A percentile compares a stretch with the other conserved stretches of the same genome.
phyloP scores from a whole-genome alignment of 2,888 invertebrate genomes.

The Orthosia cruda region DNA sequence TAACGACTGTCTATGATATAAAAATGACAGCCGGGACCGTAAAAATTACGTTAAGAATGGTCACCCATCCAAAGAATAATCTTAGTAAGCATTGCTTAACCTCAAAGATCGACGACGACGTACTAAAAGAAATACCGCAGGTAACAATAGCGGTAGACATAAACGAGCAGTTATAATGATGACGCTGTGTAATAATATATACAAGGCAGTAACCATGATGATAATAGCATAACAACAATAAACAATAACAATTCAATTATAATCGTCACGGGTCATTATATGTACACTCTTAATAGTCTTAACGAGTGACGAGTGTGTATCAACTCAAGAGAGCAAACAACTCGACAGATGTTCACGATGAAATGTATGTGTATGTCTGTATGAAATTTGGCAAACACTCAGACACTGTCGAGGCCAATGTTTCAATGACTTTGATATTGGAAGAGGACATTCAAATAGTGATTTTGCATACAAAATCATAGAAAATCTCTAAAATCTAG shows the following conservation, averaged over 20 bases:
- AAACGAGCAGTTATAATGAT: too few relatives aligned
- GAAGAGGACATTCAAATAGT: conserved; percentile 8
- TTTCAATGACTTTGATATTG: conserved; percentile 54
- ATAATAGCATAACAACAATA: conserved; percentile 15
- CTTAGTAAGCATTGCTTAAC: too few relatives aligned
- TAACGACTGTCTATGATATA: too few relatives aligned
- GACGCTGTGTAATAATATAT: not conserved
- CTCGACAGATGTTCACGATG: not conserved
- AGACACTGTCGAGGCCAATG: conserved; percentile 56
- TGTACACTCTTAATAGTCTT: conserved; percentile 8
- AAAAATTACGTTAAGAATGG: too few relatives aligned
- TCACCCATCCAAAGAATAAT: too few relatives aligned
- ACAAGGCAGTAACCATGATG: not conserved
- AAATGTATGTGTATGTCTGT: not conserved
- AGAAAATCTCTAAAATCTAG: too few relatives aligned
- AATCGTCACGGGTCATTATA: conserved; percentile 14
- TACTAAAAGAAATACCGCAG: too few relatives aligned
- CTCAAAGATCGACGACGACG: too few relatives aligned
- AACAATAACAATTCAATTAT: conserved; percentile 47
- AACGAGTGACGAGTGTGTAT: conserved; percentile 30
- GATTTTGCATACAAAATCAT: too few relatives aligned
- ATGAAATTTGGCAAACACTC: conserved; percentile 58
- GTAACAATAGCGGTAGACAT: not conserved
- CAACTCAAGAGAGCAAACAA: conserved; percentile 22
- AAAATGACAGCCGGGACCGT: too few relatives aligned